Conservation (phyloP, 1,140 invertebrate genomes). For the Neotoxoptera formosana region DNA sequence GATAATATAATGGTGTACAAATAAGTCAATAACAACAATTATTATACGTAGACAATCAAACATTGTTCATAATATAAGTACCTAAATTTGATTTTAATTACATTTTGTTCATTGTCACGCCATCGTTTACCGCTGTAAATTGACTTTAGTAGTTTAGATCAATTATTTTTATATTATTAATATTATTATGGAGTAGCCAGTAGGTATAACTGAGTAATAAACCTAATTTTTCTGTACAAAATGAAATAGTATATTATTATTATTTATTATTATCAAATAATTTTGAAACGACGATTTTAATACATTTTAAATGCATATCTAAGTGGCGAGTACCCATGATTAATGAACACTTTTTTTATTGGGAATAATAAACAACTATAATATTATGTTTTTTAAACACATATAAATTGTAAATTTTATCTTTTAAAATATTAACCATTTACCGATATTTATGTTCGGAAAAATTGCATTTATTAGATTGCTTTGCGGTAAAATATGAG, state of each 20-base stretch:
- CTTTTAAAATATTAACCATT: conserved; percentile 14
- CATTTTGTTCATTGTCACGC: background rate
- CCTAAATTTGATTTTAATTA: background rate
- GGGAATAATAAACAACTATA: background rate
- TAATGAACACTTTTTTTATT: background rate
- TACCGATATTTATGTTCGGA: conserved; percentile 21
- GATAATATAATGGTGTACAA: too few species aligned
- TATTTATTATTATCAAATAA: background rate
- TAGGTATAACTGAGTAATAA: too few species aligned
- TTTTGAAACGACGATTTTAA: background rate
- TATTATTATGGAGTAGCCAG: too few species aligned
- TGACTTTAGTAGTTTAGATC: background rate
- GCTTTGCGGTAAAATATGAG: background rate
- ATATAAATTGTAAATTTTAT: conserved; percentile 25
- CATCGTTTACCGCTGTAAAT: background rate
- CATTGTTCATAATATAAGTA: too few species aligned
- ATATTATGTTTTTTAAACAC: background rate
- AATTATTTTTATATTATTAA: too few species aligned
- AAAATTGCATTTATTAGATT: conserved; percentile 31
- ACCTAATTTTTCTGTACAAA: background rate
- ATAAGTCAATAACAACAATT: too few species aligned
- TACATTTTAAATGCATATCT: background rate
- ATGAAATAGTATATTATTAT: background rate
- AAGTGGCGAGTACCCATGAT: background rate
- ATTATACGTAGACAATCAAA: too few species aligned